Evolutionary conservation across 2,888 invertebrate species (phyloP).

Genomic region (Ennomos erosarius): DNA sequence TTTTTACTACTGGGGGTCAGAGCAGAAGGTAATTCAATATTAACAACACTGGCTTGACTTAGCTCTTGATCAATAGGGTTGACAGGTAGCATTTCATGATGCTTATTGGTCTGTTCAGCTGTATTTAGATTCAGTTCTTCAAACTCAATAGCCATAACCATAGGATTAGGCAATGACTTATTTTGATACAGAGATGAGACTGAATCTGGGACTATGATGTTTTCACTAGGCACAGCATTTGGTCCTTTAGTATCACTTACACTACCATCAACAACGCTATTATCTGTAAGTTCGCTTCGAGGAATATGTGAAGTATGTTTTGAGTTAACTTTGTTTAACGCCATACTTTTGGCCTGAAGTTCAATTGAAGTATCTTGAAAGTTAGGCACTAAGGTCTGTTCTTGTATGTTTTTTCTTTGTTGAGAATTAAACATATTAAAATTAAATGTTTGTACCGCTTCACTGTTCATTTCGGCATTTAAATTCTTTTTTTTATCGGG

Average conservation of each 20-base stretch:
- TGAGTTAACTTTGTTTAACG: background rate
- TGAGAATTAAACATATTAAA: too few species aligned
- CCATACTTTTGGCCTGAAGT: background rate
- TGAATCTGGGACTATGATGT: background rate
- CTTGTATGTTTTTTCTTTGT: too few species aligned
- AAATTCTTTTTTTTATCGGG: too few species aligned
- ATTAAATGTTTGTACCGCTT: too few species aligned
- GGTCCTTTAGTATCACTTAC: background rate
- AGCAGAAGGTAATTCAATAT: slow-evolving; percentile 2
- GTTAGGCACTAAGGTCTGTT: slow-evolving; percentile 1
- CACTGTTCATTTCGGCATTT: too few species aligned
- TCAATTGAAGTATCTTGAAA: slow-evolving; percentile 3
- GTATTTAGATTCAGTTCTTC: slow-evolving; percentile 10
- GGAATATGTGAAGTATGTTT: background rate
- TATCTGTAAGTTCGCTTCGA: slow-evolving; percentile 1
- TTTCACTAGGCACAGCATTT: background rate
- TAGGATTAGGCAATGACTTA: slow-evolving; percentile 4
- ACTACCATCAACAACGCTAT: background rate
- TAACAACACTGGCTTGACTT: background rate
- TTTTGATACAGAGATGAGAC: background rate
- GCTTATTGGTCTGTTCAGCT: background rate
- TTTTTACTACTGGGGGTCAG: slow-evolving; percentile 33
- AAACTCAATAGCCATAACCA: slow-evolving; percentile 8
- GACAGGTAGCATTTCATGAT: background rate
- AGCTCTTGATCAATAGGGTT: background rate